phyloP scores from a whole-genome alignment of 1,140 invertebrate species.

The Zaprionus camerounensis region DNA sequence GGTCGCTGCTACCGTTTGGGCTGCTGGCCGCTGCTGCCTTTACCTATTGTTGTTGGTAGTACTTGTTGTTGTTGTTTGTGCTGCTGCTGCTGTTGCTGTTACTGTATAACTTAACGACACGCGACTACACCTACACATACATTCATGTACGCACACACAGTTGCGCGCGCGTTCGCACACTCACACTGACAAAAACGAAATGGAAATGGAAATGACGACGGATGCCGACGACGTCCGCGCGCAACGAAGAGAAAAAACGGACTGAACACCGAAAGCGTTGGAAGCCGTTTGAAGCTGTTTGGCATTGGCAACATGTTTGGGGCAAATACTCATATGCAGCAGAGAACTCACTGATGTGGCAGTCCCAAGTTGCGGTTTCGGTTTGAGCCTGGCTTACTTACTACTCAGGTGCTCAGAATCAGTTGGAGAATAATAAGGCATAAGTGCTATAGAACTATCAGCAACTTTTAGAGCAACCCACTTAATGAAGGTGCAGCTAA shows the following conservation, averaged over 20 bases:
- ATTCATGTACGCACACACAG: slow-evolving; percentile 9
- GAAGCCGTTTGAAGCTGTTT: slow-evolving; percentile 37
- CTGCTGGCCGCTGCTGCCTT: slow-evolving; percentile 21
- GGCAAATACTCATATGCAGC: slow-evolving; percentile 20
- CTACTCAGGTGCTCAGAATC: neutral
- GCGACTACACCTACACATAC: slow-evolving; percentile 49
- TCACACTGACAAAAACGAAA: slow-evolving; percentile 35
- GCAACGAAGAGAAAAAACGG: slow-evolving; percentile 49
- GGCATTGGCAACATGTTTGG: slow-evolving; percentile 48
- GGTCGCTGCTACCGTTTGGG: slow-evolving; percentile 44
- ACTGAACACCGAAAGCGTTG: slow-evolving; percentile 36
- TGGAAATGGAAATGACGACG: slow-evolving; percentile 43
- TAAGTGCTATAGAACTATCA: neutral
- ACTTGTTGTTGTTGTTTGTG: slow-evolving; percentile 12
- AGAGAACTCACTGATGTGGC: slow-evolving; percentile 2
- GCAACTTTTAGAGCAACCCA: slow-evolving; percentile 13
- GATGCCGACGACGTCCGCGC: slow-evolving; percentile 39
- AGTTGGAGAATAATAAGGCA: neutral
- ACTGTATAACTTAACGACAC: slow-evolving; percentile 44
- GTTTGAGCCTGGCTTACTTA: neutral
- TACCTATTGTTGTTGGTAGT: slow-evolving; percentile 24
- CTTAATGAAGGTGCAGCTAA: neutral
- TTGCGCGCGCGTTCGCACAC: slow-evolving; percentile 24
- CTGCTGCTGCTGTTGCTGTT: slow-evolving; percentile 22
- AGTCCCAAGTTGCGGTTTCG: neutral